Base-by-base conservation (phyloP, 2,113 vertebrate genomes). In the Columba janthina region DNA sequence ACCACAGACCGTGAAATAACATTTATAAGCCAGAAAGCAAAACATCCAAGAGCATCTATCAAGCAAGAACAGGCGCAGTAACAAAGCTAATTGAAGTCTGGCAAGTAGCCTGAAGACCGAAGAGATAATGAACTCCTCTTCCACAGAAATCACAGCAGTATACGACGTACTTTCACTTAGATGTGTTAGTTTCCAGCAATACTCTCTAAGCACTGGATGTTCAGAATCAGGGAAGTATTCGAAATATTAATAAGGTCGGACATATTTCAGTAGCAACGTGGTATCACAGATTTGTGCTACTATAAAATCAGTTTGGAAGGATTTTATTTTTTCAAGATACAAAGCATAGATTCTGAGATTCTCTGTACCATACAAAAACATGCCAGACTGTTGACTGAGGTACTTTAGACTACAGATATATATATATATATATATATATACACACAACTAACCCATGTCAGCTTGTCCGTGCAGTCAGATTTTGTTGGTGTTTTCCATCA, bases 351-450 rank as follows among this genome's bases (percentile, higher is more conserved):
- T 84, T 81, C 80, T 32, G 11, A 69, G 21, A 36, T 61, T 32
- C n/a, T 54, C 60, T 87, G 3, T 9, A 44, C n/a, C n/a, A 57
- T 10, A 60, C 20, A 61, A 36, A 87, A 61, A 9, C 11, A 31
- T 2, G 2, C 7, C 51, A 61, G 32, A 60, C 10, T 7, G 15
- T 3, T 67, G 54, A 72, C 28, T 46, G 34, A 18, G 34, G 16
- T 48, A 60, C 25, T 72, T 73, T 2, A 67, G n/a, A 21, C 12
- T 31, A 42, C 0, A 0, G 62, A 53, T 54, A 44, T 5, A 56
- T 3, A 66, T 79, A 29, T 40, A 13, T 40, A 40, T 14, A 40
- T 40, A 40, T 40, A 13, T 40, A 40, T 40, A 40, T 12, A 40
- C 38, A 38, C 38, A 38, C 19, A 36, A 3, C 9, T 48, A 61